A percentile compares a stretch with the other conserved stretches of the same genome.
Evolutionary conservation across 2,113 vertebrate species (phyloP).

Genomic region (Orycteropus afer): DNA sequence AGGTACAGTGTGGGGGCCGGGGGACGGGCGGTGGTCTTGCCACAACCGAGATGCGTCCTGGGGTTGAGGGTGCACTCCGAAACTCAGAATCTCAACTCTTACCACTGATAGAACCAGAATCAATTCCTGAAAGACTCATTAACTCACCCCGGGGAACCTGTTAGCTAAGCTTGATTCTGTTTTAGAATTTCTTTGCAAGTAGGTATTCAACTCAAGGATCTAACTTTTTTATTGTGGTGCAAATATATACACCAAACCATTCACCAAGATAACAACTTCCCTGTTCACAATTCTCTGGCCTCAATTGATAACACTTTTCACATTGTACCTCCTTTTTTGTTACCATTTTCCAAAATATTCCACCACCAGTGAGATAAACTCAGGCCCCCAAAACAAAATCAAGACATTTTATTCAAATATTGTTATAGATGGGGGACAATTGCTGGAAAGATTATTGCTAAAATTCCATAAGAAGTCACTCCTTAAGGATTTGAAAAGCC

Average conservation of each 20-base stretch:
- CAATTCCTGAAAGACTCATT: slow-evolving; percentile 25
- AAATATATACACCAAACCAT: too few species aligned
- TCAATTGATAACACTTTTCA: too few species aligned
- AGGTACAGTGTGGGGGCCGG: slow-evolving; percentile 78
- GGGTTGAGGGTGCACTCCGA: rapidly evolving
- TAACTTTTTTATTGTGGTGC: too few species aligned
- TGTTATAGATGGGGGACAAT: slow-evolving; percentile 5
- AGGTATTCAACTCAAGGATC: background rate
- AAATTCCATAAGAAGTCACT: background rate
- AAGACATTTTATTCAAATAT: slow-evolving; percentile 72
- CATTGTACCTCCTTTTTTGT: too few species aligned
- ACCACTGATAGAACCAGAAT: background rate
- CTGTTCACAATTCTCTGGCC: too few species aligned
- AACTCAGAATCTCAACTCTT: background rate
- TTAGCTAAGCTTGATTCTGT: background rate
- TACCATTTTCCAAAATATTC: too few species aligned
- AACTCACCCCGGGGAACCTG: slow-evolving; percentile 61
- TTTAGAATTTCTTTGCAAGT: slow-evolving; percentile 10
- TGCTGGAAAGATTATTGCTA: background rate
- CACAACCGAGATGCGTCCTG: rapidly evolving
- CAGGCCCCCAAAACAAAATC: too few species aligned
- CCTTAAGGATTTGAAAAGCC: background rate
- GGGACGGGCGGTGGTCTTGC: rapidly evolving
- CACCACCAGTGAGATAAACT: too few species aligned
- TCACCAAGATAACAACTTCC: too few species aligned